phyloP scores from a whole-genome alignment of 2,113 vertebrate species.

The Brienomyrus brachyistius region DNA sequence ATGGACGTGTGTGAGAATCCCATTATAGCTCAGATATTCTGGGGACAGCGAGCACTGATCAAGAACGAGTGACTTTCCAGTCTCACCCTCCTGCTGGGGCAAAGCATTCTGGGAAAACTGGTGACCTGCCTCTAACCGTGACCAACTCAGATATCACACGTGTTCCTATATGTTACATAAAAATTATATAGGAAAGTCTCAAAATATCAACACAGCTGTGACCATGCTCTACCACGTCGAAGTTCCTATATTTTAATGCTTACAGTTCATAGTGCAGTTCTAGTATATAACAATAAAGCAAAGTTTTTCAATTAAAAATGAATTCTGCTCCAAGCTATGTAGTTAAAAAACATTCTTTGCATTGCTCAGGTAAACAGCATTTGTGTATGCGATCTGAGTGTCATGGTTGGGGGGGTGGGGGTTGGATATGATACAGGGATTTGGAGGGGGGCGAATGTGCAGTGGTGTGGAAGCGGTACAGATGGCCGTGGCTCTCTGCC shows the following conservation, averaged over 20 bases:
- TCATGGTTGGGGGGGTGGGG: not conserved
- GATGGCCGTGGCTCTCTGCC: not conserved
- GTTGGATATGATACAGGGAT: not conserved
- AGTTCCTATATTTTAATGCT: not conserved
- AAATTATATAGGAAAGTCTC: not conserved
- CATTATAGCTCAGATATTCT: not conserved
- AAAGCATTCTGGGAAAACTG: constrained; percentile 11
- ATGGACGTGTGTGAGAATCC: constrained; percentile 18
- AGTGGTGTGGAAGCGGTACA: not conserved
- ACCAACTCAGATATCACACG: not conserved
- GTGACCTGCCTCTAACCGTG: not conserved
- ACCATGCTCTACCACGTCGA: not conserved
- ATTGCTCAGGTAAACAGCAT: not conserved
- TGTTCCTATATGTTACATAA: not conserved
- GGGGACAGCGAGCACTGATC: not conserved
- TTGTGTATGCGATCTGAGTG: not conserved
- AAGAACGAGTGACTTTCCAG: not conserved
- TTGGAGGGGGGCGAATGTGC: not conserved
- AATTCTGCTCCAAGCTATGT: not conserved
- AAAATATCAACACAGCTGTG: not conserved
- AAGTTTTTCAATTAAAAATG: not conserved
- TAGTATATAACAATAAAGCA: not conserved
- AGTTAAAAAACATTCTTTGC: not conserved
- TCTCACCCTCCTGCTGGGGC: not conserved
- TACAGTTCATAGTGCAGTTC: not conserved